Evolutionary conservation across 2,113 vertebrate species (phyloP).

Genomic region (Irena cyanogastra): DNA sequence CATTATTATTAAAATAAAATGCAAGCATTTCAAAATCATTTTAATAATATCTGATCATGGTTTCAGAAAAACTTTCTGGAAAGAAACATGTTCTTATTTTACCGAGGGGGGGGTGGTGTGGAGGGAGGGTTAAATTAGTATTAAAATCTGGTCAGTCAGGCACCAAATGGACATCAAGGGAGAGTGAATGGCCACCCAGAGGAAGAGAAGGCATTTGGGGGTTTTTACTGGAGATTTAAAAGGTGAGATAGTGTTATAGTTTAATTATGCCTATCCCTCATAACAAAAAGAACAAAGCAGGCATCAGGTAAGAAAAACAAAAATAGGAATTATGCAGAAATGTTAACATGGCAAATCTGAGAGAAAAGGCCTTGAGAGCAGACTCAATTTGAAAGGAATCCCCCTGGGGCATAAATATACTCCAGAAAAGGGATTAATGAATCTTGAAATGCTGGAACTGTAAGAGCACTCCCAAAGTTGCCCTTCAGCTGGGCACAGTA

Average conservation of each 20-base stretch:
- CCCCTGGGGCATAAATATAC: not conserved
- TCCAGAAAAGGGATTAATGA: not conserved
- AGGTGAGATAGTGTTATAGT: not conserved
- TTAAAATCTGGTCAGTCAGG: not conserved
- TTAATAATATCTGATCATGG: not conserved
- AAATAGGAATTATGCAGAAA: not conserved
- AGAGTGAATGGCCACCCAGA: not conserved
- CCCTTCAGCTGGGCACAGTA: not conserved
- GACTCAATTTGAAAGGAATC: not conserved
- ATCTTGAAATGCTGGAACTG: not conserved
- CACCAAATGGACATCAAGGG: not conserved
- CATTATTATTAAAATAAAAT: not conserved
- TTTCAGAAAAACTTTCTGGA: not conserved
- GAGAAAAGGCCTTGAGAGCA: not conserved
- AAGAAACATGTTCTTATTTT: not conserved
- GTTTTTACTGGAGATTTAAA: not conserved
- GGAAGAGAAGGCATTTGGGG: not conserved
- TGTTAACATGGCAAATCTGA: not conserved
- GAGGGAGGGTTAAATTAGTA: not conserved
- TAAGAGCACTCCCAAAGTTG: not conserved
- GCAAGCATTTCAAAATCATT: not conserved
- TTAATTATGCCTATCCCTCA: not conserved
- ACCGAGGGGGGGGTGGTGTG: rapidly evolving
- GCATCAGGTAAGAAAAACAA: not conserved
- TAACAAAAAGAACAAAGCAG: not conserved